Base-by-base conservation (phyloP, 1,140 invertebrate species). In the Sminthurinus signatus region DNA sequence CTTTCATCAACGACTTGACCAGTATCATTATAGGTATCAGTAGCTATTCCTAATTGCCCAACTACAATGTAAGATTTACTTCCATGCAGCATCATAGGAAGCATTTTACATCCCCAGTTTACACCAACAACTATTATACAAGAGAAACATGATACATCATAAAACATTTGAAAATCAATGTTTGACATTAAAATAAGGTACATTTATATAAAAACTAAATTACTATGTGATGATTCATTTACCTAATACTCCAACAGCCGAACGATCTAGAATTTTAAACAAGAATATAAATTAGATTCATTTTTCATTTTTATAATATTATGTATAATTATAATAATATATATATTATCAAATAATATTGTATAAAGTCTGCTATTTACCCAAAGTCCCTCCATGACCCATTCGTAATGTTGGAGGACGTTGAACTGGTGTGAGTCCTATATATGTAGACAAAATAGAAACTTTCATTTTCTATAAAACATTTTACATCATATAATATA, bases 21-120 rank as follows among this genome's bases (percentile, higher is more conserved):
- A 19, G 56, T 62, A 28, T 73, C 69, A 59, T 75, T 74, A 56
- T 70, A 74, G 0, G 74, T 75, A 60, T 72, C 67, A 10, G 74
- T 75, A 2, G 72, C 68, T 23, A 73, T 68, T n/a, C 74, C 74
- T 15, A 75, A 46, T 46, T 69, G 67, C 12, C 69, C 74, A 25
- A 60, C 65, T 0, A 71, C 72, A 12, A 60, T 50, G 36, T 75
- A 74, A 36, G 58, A 67, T 59, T 73, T 75, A 8, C 61, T 31
- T 46, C 72, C 72, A 56, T 71, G 66, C 1, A 74, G 63, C 29
- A 74, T 60, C 19, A 66, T 25, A n/a, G 74, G 64, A 10, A 75
- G 50, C 14, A 66, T 60, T 62, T 75, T 74, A 51, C 73, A 74
- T 14, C 69, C 65, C 56, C 63, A 66, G 29, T 68, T 68, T 4